Evolutionary conservation across 2,797 vertebrate species (phyloP), one percentile per base, ranked within the genome.

Genomic region (Aulostomus chinensis): DNA sequence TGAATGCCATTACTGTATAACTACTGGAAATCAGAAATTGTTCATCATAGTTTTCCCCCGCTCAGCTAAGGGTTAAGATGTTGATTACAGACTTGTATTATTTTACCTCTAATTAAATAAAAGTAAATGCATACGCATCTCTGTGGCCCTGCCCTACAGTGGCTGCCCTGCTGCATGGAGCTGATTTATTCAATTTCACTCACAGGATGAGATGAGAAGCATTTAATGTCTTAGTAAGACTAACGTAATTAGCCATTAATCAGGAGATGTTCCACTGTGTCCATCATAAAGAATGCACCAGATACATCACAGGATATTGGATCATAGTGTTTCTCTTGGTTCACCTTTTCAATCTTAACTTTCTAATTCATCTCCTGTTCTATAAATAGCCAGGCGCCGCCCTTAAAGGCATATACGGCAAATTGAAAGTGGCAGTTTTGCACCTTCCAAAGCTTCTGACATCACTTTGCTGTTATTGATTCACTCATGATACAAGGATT

Each of bases 381-480:
- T 61, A 72, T 77, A 76, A 72, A 81, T 73, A 76, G 60, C 37
- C 31, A 11, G 21, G 33, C 37, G 15, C 47, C 41, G 12, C 47
- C 71, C 39, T 46, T 46, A 47, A 56, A 63, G 32, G 5, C 51
- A n/a, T 4, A 6, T 18, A 40, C 40, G 56, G 33, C 55, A 55
- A 67, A 76, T 73, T 53, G 34, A 73, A 78, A 56, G 62, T 65
- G 47, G 14, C 56, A 41, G 51, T 50, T 73, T 58, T 56, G 42
- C 70, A 41, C 55, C 58, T 71, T 71, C 22, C 42, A 7, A 11
- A 55, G 38, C 41, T 21, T 33, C 30, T 64, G 58, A 64, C 58
- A 72, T 63, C 68, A 76, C 65, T 59, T 68, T 68, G 30, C 39
- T 49, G 38, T 76, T 72, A 84, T 81, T 69, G 63, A 84, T 81